A percentile compares a stretch with the other conserved stretches of the same genome.
Evolutionary conservation across 2,888 invertebrate genomes (phyloP).

Genomic region (Therioaphis trifolii): DNA sequence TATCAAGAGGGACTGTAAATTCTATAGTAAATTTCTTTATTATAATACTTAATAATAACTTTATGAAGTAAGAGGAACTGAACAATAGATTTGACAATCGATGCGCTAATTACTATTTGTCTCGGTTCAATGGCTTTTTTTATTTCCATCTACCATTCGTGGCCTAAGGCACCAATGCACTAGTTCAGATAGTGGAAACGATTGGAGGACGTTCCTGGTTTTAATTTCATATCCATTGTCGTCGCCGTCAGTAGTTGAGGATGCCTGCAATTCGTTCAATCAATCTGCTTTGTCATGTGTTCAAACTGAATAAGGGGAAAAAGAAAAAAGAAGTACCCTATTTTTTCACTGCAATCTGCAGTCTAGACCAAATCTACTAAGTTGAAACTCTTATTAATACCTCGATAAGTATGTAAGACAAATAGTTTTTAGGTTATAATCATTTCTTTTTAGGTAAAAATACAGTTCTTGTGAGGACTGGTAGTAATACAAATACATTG

Average conservation of each 20-base stretch:
- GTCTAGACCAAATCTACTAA: background rate
- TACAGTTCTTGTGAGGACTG: no score
- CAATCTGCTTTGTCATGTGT: slow-evolving; percentile 36
- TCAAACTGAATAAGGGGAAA: background rate
- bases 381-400: no score
- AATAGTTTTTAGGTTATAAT: no score
- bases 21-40: background rate
- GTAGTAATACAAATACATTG: no score
- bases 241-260: background rate
- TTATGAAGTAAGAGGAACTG: background rate
- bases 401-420: no score
- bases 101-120: slow-evolving; percentile 31
- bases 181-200: slow-evolving; percentile 31
- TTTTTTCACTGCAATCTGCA: slow-evolving; percentile 14
- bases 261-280: slow-evolving; percentile 35
- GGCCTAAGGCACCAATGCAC: background rate
- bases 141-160: background rate
- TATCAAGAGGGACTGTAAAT: background rate
- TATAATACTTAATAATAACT: background rate
- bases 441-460: no score
- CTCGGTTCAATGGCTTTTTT: background rate
- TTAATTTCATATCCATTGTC: slow-evolving; percentile 48
- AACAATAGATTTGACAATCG: slow-evolving; percentile 6
- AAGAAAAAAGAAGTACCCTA: background rate
- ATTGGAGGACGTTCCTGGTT: slow-evolving; percentile 17